Evolutionary conservation across 1,140 invertebrate species (phyloP), one percentile per base, ranked within the genome.

Genomic region (Drosophila orena): DNA sequence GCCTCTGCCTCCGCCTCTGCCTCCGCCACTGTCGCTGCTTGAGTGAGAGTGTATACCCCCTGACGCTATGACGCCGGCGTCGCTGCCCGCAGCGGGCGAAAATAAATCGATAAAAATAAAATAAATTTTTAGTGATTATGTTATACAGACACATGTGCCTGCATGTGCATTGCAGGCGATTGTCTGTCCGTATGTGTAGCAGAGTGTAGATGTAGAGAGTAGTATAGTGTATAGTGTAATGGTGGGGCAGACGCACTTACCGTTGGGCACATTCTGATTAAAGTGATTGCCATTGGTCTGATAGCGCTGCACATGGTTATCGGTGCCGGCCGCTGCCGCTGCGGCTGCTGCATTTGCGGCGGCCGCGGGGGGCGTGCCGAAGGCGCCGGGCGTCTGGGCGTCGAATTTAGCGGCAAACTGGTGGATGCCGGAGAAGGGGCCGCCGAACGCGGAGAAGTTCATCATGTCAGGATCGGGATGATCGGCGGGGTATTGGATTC

Each of bases 401-500:
- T 92, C 91, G 76, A 92, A 92, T 90, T 92, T 92, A 76, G 91
- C 91, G 57, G 91, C 91, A 84, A 92, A 92, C 69, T 91, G 91
- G 77, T 92, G 91, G 58, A 92, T 92, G 64, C 91, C 91, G 59
- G 91, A 91, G 69, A 92, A 92, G 35, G 91, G 91, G 54, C 91
- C 91, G 57, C 91, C 91, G 61, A 92, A 92, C 71, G 91, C 91
- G 34, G 91, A 92, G 84, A 92, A 92, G 91, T 92, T 92, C 91
- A 92, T 92, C 90, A 91, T 91, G 62, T 69, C 83, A 86, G 70
- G 73, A 73, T 78, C 46, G 46, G 22, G 42, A 11, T 44, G 42
- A 47, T n/a, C 70, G 64, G 61, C 40, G 50, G 37, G 53, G 34
- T 15, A 50, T 35, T 24, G 24, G 47, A 35, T 52, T 22, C 11